Base-by-base conservation (phyloP, 1,140 invertebrate genomes). In the Drosophila eugracilis region DNA sequence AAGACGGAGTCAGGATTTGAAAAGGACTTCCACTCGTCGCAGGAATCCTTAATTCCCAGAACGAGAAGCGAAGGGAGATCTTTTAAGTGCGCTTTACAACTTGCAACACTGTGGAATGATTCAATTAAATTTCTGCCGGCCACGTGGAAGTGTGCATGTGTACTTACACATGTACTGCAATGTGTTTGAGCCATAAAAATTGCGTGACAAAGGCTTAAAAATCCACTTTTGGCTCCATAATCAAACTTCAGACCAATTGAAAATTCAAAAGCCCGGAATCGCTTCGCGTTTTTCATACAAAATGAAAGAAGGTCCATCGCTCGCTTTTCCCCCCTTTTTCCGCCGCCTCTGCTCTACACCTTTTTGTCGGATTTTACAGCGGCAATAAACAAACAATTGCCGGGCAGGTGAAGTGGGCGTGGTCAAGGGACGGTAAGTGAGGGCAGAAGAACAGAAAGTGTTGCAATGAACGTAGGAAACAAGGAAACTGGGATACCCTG, bases 211-310 rank as follows among this genome's bases (percentile, higher is more conserved):
- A 75, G 50, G 60, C 36, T 39, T 66, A 49, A 55, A 74, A 75
- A 57, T 65, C 57, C 50, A 34, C 67, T 48, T 24, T 24, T 22
- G 28, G 24, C 37, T 41, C 45, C 26, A 66, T 57, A 75, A 66
- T 75, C 70, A 66, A 75, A 75, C 70, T 58, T 75, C 71, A 66
- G 53, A 52, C 59, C 72, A 75, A 75, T 75, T 75, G 72, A 75
- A 57, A 66, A 66, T 66, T 75, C 71, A 75, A 75, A 58, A 66
- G 59, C 70, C 52, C 42, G 71, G 45, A 75, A 62, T 60, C 48
- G 45, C 49, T 70, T 49, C 30, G 30, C 37, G 39, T 34, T 73
- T 63, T 66, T 71, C 54, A 72, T 60, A 63, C 73, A 34, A 49
- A 72, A 73, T 53, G 41, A 54, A 73, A 45, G 15, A 34, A 59